Evolutionary conservation across 2,888 invertebrate species (phyloP).

Genomic region (Oxyscelio sp.): DNA sequence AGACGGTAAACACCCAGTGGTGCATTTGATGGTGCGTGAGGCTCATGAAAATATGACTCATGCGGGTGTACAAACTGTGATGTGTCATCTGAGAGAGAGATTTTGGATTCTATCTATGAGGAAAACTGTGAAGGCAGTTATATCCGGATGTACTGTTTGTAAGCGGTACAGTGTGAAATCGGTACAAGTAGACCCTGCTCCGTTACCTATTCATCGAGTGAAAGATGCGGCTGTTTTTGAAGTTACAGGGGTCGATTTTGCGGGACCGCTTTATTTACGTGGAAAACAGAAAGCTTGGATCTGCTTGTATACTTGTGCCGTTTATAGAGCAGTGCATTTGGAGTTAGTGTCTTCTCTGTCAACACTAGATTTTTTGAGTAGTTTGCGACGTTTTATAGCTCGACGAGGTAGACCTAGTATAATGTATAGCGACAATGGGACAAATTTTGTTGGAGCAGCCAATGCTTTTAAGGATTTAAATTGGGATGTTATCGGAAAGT

Average conservation of each 20-base stretch:
- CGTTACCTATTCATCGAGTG: conserved; percentile 80
- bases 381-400: conserved; percentile 71
- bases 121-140: conserved; percentile 53
- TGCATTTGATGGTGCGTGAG: conserved; percentile 72
- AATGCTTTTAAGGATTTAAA: conserved; percentile 78
- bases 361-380: conserved; percentile 79
- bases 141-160: conserved; percentile 63
- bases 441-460: conserved; percentile 84
- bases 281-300: conserved; percentile 81
- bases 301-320: conserved; percentile 84
- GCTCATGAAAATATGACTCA: conserved; percentile 72
- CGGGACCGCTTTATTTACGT: conserved; percentile 82
- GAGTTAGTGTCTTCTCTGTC: conserved; percentile 82
- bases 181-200: conserved; percentile 70
- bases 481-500: conserved; percentile 75
- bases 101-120: conserved; percentile 70
- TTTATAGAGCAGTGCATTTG: conserved; percentile 85
- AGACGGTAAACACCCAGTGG: conserved; percentile 75
- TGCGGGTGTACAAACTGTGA: conserved; percentile 68
- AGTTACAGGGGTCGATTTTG: conserved; percentile 81
- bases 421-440: conserved; percentile 86
- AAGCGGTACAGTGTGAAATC: conserved; percentile 73
- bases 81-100: conserved; percentile 68
- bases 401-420: conserved; percentile 77
- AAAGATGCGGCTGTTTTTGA: conserved; percentile 69